These are phyloP conservation scores for Anagrus nilaparvatae DNA, from an alignment of 1,140 invertebrate species.

Conservation along the genomic window DNA sequence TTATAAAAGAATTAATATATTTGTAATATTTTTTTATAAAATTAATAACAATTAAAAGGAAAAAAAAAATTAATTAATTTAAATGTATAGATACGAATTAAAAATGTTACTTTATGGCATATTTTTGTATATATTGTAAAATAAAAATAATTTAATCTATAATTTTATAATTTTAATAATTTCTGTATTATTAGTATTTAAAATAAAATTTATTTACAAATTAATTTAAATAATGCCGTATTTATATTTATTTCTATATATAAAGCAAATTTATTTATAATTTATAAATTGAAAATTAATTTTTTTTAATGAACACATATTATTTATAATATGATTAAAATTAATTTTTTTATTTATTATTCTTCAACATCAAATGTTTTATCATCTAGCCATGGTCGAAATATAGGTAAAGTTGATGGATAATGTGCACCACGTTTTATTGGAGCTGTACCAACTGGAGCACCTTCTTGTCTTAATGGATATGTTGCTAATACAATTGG, in stretches of 20 bases:
- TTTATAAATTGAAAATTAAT: conserved; percentile 11
- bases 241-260: background rate
- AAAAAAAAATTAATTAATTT: too few species aligned
- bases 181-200: too few species aligned
- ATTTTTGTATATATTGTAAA: too few species aligned
- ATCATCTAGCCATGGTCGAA: conserved; percentile 79
- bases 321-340: conserved; percentile 8
- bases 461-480: conserved; percentile 61
- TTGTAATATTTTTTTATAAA: too few species aligned
- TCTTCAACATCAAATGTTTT: conserved; percentile 46
- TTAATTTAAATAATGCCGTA: too few species aligned
- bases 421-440: conserved; percentile 75
- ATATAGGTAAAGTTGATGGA: conserved; percentile 84
- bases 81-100: too few species aligned
- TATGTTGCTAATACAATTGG: conserved; percentile 92
- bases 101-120: too few species aligned
- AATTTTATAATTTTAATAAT: too few species aligned
- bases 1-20: too few species aligned
- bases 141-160: too few species aligned
- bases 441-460: conserved; percentile 46
- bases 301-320: conserved; percentile 10
- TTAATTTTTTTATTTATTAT: conserved; percentile 19
- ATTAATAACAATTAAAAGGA: too few species aligned
- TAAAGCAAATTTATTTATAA: conserved; percentile 6
- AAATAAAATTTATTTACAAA: too few species aligned